Conservation (phyloP, 2,797 vertebrate genomes). For the Iguana delicatissima region DNA sequence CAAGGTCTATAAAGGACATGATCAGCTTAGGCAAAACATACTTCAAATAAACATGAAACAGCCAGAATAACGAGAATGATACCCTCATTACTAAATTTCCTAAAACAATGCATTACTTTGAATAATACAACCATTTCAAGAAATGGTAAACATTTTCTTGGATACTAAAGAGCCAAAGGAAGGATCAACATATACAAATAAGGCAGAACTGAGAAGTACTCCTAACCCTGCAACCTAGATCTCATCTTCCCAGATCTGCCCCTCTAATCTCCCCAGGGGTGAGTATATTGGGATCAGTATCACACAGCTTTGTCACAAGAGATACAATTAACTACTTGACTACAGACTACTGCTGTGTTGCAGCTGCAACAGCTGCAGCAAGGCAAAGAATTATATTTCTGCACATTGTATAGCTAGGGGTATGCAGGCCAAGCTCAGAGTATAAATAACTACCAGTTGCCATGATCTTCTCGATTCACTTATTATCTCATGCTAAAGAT, state of each 20-base stretch:
- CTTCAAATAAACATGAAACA: conserved; percentile 13
- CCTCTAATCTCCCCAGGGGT: too few species aligned
- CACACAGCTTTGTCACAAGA: too few species aligned
- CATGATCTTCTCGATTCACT: too few species aligned
- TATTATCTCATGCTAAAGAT: too few species aligned
- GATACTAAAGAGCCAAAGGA: not conserved
- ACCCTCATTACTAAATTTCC: not conserved
- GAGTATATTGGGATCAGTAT: too few species aligned
- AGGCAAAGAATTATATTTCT: too few species aligned
- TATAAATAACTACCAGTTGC: too few species aligned
- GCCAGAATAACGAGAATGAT: not conserved
- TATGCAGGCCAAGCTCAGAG: too few species aligned
- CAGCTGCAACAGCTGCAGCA: too few species aligned
- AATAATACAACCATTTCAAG: not conserved
- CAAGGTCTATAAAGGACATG: not conserved
- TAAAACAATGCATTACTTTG: not conserved
- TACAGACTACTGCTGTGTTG: too few species aligned
- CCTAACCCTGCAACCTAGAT: not conserved
- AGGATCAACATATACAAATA: not conserved
- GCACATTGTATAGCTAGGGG: too few species aligned
- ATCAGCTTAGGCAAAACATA: not conserved
- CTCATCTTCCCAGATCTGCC: not conserved
- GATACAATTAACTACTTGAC: too few species aligned
- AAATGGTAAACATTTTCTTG: not conserved
- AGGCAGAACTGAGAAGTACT: not conserved